A percentile compares a stretch with the other conserved stretches of the same genome.
Conservation (phyloP, 2,888 invertebrate genomes). For the Andrena fulva region DNA sequence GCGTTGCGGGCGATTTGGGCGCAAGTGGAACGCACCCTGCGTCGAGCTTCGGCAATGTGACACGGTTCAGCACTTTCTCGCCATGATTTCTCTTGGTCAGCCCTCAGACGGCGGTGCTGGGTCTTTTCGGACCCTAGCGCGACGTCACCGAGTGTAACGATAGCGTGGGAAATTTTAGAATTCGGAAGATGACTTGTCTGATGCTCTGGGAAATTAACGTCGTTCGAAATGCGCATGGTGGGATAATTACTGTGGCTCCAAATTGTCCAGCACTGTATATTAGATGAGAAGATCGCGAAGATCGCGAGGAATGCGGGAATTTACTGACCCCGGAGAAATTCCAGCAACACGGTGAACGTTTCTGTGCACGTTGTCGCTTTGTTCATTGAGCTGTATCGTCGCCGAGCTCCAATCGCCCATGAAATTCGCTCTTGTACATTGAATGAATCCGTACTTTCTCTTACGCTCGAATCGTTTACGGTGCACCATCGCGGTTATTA, state of each 20-base stretch:
- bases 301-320: conserved; percentile 9
- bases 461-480: conserved; percentile 11
- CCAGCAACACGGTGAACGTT: background rate
- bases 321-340: conserved; percentile 26
- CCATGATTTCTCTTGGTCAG: conserved; percentile 29
- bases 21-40: too few relatives aligned
- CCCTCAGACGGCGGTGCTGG: too few relatives aligned
- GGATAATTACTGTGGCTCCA: too few relatives aligned
- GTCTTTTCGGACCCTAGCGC: too few relatives aligned
- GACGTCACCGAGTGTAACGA: too few relatives aligned
- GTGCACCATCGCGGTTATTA: conserved; percentile 1
- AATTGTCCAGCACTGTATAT: too few relatives aligned
- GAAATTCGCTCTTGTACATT: conserved; percentile 56
- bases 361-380: conserved; percentile 40
- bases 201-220: too few relatives aligned
- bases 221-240: too few relatives aligned
- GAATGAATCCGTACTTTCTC: conserved; percentile 66
- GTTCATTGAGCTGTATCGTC: conserved; percentile 57
- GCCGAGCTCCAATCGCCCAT: conserved; percentile 51
- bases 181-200: too few relatives aligned
- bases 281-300: background rate
- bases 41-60: too few relatives aligned
- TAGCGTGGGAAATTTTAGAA: too few relatives aligned
- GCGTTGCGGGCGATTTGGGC: too few relatives aligned
- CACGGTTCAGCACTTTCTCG: background rate